Base-by-base conservation (phyloP, 2,888 invertebrate species). In the Acleris sparsana region DNA sequence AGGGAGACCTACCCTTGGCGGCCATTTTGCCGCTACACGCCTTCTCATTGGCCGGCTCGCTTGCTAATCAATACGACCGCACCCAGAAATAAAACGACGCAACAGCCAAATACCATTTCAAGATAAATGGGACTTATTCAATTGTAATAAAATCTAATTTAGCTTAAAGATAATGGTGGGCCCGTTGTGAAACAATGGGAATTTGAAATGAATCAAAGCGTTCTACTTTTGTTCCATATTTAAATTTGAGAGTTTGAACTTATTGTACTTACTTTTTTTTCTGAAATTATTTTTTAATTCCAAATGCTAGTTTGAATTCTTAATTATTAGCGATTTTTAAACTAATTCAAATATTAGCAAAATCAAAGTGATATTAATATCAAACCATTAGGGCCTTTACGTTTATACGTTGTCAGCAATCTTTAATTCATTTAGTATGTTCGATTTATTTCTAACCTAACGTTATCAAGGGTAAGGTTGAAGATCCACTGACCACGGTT, bases 21-120 rank as follows among this genome's bases (percentile, higher is more conserved):
- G 92, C 92, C 92, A 91, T 91, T 71, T 89, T 91, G 83, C 56
- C 62, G 67, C 72, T 75, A 72, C 72, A 69, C 70, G 75, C 72
- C 75, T 73, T 71, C 80, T 80, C 77, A 92, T 92, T 92, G 92
- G 92, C 81, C 75, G 79, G 79, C 71, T 80, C 78, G 63, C 52
- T 79, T 80, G 77, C 85, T 86, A 86, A 92, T 92, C 92, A 88
- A 92, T 92, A 92, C 80, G 71, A 71, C 73, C 62, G 22, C 25
- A 44, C 57, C 65, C 20, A 62, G 60, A 61, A 55, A 46, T 67
- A 46, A 68, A 82, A 82, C 17, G 80, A 46, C 75, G 53, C 71
- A 78, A 63, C 48, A 51, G 18, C 18, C 22, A 18, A 5, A 16
- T 17, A 17, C 5, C 9, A 22, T 18, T 5, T 18, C 43, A 49